A percentile compares a stretch with the other conserved stretches of the same genome.
phyloP scores from a whole-genome alignment of 2,888 invertebrate species.

The Calameuta idolon region DNA sequence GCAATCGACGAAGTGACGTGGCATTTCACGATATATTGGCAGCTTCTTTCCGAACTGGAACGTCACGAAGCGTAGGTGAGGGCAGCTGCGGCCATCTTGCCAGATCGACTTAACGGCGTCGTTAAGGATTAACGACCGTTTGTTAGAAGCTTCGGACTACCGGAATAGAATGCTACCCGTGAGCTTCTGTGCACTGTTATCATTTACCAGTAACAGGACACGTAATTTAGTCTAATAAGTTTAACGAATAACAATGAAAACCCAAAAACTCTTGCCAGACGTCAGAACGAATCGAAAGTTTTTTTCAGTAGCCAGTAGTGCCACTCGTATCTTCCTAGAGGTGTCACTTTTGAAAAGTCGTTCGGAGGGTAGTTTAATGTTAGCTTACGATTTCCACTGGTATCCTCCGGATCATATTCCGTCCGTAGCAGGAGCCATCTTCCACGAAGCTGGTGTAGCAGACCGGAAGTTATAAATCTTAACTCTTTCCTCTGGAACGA shows the following conservation, averaged over 20 bases:
- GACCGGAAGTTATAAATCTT: constrained; percentile 56
- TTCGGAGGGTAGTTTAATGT: neutral
- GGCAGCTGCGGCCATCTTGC: constrained; percentile 62
- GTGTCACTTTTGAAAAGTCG: neutral
- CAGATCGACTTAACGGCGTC: constrained; percentile 54
- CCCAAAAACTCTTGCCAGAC: neutral
- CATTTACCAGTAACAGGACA: neutral
- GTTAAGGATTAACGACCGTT: constrained; percentile 60
- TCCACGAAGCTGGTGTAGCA: constrained; percentile 38
- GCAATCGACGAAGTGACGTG: neutral
- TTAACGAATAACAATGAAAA: neutral
- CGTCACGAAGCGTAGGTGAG: constrained; percentile 30
- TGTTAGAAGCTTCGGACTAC: constrained; percentile 53
- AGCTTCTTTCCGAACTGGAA: constrained; percentile 29
- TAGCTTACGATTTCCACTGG: neutral
- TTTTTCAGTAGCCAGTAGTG: neutral
- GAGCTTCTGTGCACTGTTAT: constrained; percentile 12
- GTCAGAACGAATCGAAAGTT: neutral
- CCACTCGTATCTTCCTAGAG: neutral
- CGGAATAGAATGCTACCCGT: constrained; percentile 48
- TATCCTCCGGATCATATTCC: neutral
- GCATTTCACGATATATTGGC: neutral
- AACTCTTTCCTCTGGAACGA: constrained; percentile 41
- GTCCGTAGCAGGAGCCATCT: constrained; percentile 31
- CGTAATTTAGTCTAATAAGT: neutral